Base-by-base conservation (phyloP, 2,113 vertebrate species). In the Gopherus evgoodei region DNA sequence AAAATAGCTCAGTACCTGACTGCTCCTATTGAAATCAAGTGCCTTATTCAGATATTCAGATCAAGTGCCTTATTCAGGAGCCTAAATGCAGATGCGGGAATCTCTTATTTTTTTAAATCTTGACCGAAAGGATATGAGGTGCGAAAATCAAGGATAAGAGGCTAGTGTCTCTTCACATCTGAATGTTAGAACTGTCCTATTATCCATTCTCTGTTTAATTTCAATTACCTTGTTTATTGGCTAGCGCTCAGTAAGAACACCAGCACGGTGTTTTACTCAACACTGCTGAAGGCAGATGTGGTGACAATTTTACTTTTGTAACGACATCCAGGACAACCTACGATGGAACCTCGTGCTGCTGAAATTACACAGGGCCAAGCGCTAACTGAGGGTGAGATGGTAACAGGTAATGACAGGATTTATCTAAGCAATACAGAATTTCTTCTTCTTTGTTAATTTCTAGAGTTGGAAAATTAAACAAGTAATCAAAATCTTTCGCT, bases 391-490 rank as follows among this genome's bases (percentile, higher is more conserved):
- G 75, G 91, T 90, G 90, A 96, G 87, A 90, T 38, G 0, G 90
- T 86, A 95, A 84, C 93, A 80, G 94, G 87, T 90, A 94, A 92
- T 72, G 93, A 95, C 85, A 56, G 89, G 91, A 94, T 93, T 85
- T 53, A 92, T 92, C 79, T 9, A 49, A 31, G 94, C 72, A 84
- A 94, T 93, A 92, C 79, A 96, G 82, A 95, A 95, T 88, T 93
- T 91, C 93, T 94, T 84, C 81, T 93, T 95, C 95, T 96, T 83
- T 83, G 76, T 79, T 96, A 95, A 95, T 96, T 97, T 97, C 69
- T 94, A 85, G 78, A 97, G 87, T 89, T 94, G 76, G 82, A 88
- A 97, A 97, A 96, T 97, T 94, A 96, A 97, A 90, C 92, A 87
- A 96, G 59, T 83, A 84, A 96, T 96, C 86, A 94, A 93, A 96